Evolutionary conservation across 2,113 vertebrate species (phyloP).

Genomic region (Centropristis striata): DNA sequence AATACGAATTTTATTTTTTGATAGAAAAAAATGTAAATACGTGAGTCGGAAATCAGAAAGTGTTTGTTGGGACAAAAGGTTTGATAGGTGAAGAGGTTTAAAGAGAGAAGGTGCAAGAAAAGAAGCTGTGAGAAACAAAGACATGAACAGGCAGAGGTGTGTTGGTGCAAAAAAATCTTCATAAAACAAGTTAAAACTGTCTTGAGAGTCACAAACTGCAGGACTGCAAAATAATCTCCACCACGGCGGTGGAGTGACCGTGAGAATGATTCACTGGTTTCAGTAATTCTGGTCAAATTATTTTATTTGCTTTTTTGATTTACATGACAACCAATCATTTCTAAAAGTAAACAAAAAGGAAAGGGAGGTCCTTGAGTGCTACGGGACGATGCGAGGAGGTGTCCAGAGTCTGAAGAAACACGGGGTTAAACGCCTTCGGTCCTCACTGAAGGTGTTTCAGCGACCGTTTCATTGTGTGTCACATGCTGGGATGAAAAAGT

Average conservation of each 20-base stretch:
- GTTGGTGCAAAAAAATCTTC: background rate
- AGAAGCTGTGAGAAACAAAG: background rate
- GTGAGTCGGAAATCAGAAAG: background rate
- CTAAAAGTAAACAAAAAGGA: too few relatives aligned
- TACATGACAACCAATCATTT: too few relatives aligned
- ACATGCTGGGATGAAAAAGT: constrained; percentile 9
- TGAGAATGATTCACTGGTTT: too few relatives aligned
- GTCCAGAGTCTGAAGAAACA: background rate
- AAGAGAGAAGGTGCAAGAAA: background rate
- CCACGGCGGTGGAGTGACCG: too few relatives aligned
- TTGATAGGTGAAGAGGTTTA: background rate
- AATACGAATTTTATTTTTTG: background rate
- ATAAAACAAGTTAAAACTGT: background rate
- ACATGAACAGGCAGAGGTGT: too few relatives aligned
- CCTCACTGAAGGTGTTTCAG: background rate
- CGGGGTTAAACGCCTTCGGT: background rate
- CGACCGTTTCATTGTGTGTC: accelerated
- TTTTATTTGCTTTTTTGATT: too few relatives aligned
- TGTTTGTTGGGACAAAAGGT: background rate
- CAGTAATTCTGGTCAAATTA: too few relatives aligned
- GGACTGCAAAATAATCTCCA: too few relatives aligned
- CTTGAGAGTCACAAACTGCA: background rate
- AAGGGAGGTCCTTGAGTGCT: background rate
- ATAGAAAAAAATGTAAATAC: constrained; percentile 17
- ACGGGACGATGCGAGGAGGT: accelerated